Evolutionary conservation across 2,113 vertebrate species (phyloP), one percentile per base, ranked within the genome.

Genomic region (Chunga burmeisteri): DNA sequence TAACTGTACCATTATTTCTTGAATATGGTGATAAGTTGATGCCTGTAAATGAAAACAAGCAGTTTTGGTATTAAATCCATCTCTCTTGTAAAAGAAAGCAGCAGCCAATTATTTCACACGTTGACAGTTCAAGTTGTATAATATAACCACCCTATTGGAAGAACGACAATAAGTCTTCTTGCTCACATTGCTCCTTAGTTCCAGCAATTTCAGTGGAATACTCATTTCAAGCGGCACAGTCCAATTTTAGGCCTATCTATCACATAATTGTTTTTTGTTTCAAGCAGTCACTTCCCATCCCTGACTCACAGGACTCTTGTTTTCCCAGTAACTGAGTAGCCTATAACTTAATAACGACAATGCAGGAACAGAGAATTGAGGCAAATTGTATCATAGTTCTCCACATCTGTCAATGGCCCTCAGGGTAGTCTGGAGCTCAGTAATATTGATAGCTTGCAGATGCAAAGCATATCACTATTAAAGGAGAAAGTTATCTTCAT

Each of bases 1-100:
- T 73, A 99, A 97, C 93, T 99, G 98, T 23, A 98, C 97, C 97
- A 99, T 99, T 88, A 99, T 99, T 97, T 99, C 98, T 96, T 99
- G 99, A 96, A 99, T 98, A 53, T 99, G 99, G 52, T 99, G 96
- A 92, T 99, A 98, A 32, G 99, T 99, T 88, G 98, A 98, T 16
- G 97, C 98, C 99, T 99, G 92, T 42, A 97, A 98, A 67, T 32
- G 16, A 96, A 81, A 56, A n/a, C 5, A 56, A 40, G 2, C 9
- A 61, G 25, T 42, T 74, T 87, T 50, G 10, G 14, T 72, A 80
- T 95, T 84, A 79, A 92, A 86, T 77, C 23, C 10, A 1, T 81
- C 11, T 34, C 12, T 80, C 68, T 52, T 77, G 13, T 46, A 68
- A 59, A 72, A 91, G 49, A 47, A 49, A 73, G 25, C 73, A 82